phyloP scores from a whole-genome alignment of 2,888 invertebrate species.

The Belgica antarctica region DNA sequence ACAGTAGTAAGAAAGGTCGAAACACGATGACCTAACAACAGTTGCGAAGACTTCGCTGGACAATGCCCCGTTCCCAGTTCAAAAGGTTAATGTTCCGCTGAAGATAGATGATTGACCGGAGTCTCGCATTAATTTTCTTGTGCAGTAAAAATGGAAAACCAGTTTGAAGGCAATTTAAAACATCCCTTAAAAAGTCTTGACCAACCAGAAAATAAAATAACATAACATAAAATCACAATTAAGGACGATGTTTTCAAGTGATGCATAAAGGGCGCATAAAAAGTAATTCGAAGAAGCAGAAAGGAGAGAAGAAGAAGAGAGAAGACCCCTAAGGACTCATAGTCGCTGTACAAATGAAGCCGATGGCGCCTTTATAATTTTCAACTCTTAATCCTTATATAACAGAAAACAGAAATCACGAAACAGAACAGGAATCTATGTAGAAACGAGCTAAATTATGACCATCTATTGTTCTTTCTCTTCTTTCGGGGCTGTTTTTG shows the following conservation, averaged over 20 bases:
- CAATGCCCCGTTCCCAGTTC: neutral
- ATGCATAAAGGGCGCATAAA: slow-evolving; percentile 29
- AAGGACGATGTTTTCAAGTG: slow-evolving; percentile 19
- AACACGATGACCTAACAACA: slow-evolving; percentile 22
- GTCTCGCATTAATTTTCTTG: neutral
- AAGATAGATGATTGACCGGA: neutral
- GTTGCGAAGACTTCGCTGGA: slow-evolving; percentile 5
- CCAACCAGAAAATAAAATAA: slow-evolving; percentile 31
- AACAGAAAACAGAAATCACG: neutral
- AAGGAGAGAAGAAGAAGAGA: slow-evolving; percentile 18
- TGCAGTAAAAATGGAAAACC: neutral
- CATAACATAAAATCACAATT: slow-evolving; percentile 40
- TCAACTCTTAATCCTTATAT: slow-evolving; percentile 36
- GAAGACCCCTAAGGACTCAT: slow-evolving; percentile 41
- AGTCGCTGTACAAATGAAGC: too few relatives aligned
- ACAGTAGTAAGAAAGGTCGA: neutral
- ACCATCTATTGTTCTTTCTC: slow-evolving; percentile 35
- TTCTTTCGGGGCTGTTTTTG: neutral
- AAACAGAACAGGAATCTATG: slow-evolving; percentile 19
- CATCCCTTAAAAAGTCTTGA: slow-evolving; percentile 30
- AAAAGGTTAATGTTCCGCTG: neutral
- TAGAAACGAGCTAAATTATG: slow-evolving; percentile 29
- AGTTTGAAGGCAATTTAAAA: neutral
- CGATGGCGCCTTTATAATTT: slow-evolving; percentile 44
- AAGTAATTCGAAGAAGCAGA: slow-evolving; percentile 31